Evolutionary conservation across 1,140 invertebrate species (phyloP), one percentile per base, ranked within the genome.

Genomic region (Drosophila truncata): DNA sequence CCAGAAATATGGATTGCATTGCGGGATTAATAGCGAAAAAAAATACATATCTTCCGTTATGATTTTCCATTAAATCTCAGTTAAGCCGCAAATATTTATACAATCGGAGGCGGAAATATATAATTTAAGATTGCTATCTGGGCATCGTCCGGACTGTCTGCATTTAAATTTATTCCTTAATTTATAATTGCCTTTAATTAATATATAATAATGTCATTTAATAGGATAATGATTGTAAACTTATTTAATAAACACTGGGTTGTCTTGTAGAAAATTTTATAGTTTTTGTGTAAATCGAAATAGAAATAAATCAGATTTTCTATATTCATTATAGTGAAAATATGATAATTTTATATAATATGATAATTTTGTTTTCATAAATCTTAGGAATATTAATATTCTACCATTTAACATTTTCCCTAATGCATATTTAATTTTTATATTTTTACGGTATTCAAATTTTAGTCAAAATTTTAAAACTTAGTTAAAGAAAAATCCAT

Each of bases 1-100:
- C 35, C 46, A n/a, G 46, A 52, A 67, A 66, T 70, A 66, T 67
- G 62, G 46, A 39, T 54, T 29, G 7, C 29, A 69, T 39, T 66
- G 14, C 14, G 46, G 27, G 16, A 52, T 52, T 47, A 31, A 33
- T 52, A 37, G 33, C n/a, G 23, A 6, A 10, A 44, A 41, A 69
- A 70, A 39, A 64, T 9, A 6, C 52, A 55, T n/a, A 37, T 55
- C 33, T 25, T 23, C 35, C 23, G 31, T 35, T 35, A 33, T 33
- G n/a, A 66, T 52, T 66, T 20, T 20, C 27, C 37, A 13, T 61
- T 50, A 20, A 27, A 54, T 41, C 46, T 70, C 37, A 31, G 37
- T 65, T 65, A 39, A 62, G 41, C 55, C 39, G 29, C 62, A 62
- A 62, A 65, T 62, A 65, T 65, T 65, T 63, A 62, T 65, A 41